phyloP scores from a whole-genome alignment of 2,113 vertebrate species.

The Cariama cristata region DNA sequence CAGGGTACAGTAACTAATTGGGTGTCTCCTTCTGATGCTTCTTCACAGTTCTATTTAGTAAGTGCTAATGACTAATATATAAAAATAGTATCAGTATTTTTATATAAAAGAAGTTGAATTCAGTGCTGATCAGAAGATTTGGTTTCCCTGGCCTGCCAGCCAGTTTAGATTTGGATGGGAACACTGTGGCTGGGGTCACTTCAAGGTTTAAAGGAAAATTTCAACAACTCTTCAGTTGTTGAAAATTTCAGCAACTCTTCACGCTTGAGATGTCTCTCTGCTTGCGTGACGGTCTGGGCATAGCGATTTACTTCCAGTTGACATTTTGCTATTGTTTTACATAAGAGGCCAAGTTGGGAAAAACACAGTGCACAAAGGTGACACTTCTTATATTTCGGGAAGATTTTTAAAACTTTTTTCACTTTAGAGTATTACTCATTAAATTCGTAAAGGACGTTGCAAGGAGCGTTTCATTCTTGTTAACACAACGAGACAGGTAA shows the following conservation, averaged over 20 bases:
- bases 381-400: not conserved
- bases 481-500: rapidly evolving
- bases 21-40: not conserved
- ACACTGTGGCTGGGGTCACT: not conserved
- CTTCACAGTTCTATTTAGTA: not conserved
- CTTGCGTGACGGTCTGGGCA: not conserved
- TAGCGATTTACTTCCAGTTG: not conserved
- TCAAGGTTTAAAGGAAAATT: not conserved
- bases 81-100: not conserved
- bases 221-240: too few relatives aligned
- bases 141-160: not conserved
- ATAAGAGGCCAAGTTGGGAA: not conserved
- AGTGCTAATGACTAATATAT: not conserved
- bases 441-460: not conserved
- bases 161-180: not conserved
- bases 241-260: too few relatives aligned
- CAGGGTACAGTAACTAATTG: not conserved
- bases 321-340: not conserved
- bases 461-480: not conserved
- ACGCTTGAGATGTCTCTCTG: not conserved
- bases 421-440: not conserved
- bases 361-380: not conserved
- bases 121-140: not conserved
- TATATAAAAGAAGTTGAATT: not conserved
- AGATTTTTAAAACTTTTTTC: not conserved